A percentile compares a stretch with the other conserved stretches of the same genome.
phyloP scores from a whole-genome alignment of 2,888 invertebrate species.

The Agrypnus murinus region DNA sequence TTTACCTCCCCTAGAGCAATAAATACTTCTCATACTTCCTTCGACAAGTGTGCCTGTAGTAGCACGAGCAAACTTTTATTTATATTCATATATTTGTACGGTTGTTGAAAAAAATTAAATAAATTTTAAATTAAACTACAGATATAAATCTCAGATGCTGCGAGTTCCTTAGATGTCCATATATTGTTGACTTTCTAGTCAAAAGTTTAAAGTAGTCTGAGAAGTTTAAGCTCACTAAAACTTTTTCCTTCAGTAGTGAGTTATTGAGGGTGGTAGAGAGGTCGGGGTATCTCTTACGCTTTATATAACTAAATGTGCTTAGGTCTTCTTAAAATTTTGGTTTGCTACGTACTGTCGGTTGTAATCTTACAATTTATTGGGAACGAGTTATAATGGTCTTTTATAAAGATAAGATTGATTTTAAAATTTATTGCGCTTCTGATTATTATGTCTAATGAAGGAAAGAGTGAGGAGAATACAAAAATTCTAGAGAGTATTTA shows the following conservation, averaged over 20 bases:
- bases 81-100: too few species aligned
- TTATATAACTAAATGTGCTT: constrained; percentile 4
- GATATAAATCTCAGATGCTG: constrained; percentile 11
- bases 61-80: too few species aligned
- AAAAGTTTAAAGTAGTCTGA: constrained; percentile 30
- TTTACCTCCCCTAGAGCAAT: too few species aligned
- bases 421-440: too few species aligned
- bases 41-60: too few species aligned
- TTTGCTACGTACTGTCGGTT: neutral
- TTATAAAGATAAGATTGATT: neutral
- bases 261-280: constrained; percentile 27
- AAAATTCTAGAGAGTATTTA: too few species aligned
- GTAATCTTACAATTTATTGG: constrained; percentile 22
- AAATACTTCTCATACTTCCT: too few species aligned
- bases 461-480: too few species aligned
- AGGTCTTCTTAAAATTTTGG: constrained; percentile 13
- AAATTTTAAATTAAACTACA: neutral
- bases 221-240: constrained; percentile 25
- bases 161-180: constrained; percentile 4
- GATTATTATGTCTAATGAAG: too few species aligned
- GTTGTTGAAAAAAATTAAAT: too few species aligned
- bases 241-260: constrained; percentile 18
- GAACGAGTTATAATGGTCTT: neutral
- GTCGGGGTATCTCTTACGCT: constrained; percentile 3
- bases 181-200: constrained; percentile 26